Conservation (phyloP, 2,888 invertebrate genomes). For the Limnephilus rhombicus region DNA sequence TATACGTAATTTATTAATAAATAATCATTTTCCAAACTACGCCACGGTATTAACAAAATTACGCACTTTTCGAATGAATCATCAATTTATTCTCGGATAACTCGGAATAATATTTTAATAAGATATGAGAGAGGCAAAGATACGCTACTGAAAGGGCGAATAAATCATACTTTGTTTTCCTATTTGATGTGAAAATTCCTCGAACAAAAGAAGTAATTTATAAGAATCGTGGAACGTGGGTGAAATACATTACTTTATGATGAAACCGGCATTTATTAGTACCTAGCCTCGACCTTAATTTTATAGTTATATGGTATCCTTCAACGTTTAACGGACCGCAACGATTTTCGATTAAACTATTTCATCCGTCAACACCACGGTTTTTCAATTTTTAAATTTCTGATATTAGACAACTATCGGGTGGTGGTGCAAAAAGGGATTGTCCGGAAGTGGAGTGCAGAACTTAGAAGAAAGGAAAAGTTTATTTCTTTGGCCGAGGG, state of each 20-base stretch:
- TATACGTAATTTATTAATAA: neutral
- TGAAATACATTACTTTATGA: neutral
- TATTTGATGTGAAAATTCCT: neutral
- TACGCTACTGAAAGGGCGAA: neutral
- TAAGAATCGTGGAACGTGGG: neutral
- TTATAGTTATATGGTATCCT: neutral
- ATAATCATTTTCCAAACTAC: neutral
- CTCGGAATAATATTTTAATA: neutral
- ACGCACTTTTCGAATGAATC: neutral
- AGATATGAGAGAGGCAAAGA: neutral
- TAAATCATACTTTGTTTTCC: conserved; percentile 13
- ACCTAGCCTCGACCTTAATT: neutral
- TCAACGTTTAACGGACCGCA: neutral
- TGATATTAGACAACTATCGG: neutral
- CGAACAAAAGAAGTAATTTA: neutral
- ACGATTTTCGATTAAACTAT: neutral
- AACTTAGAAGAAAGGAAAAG: neutral
- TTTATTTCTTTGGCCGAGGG: neutral
- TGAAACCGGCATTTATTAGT: neutral
- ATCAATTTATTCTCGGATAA: neutral
- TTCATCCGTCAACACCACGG: neutral
- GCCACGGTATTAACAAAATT: neutral
- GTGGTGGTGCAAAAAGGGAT: neutral
- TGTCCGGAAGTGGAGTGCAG: neutral
- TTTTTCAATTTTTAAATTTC: neutral